Conservation (phyloP, 2,113 vertebrate genomes). For the Macrotis lagotis region DNA sequence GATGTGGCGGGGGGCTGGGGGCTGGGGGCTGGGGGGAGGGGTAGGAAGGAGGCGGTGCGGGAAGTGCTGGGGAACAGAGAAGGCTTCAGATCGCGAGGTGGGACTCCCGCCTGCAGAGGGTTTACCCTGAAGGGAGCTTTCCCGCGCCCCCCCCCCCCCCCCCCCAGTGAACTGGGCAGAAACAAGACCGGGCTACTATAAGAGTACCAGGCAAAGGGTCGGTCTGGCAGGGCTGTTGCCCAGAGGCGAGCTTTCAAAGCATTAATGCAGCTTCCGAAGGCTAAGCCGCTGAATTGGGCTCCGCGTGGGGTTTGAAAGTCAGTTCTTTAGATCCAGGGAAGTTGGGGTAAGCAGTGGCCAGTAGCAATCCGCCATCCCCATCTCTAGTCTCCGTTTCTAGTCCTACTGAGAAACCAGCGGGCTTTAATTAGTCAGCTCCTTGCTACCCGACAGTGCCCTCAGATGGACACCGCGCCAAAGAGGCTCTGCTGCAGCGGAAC, state of each 20-base stretch:
- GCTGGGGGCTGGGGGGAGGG: background rate
- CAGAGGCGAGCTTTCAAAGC: background rate
- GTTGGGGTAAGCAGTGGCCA: background rate
- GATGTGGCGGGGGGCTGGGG: background rate
- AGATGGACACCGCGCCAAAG: background rate
- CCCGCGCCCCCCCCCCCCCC: background rate
- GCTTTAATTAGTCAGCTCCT: conserved; percentile 49
- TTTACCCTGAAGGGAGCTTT: background rate
- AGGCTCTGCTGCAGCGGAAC: conserved; percentile 52
- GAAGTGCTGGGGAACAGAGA: background rate
- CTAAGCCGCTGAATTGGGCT: background rate
- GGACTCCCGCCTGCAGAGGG: background rate
- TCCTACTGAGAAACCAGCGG: conserved; percentile 21
- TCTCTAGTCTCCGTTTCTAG: background rate
- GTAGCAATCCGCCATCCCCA: background rate
- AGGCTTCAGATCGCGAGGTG: background rate
- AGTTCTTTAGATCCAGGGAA: background rate
- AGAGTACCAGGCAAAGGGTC: background rate
- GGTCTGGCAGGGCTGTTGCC: background rate
- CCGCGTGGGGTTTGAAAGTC: background rate
- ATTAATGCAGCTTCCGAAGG: background rate
- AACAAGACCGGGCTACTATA: background rate
- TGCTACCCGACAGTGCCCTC: conserved; percentile 44
- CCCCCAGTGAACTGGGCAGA: background rate
- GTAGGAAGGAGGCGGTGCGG: background rate